These are phyloP conservation scores for Octopus bimaculoides DNA, from an alignment of 1,140 invertebrate genomes.

Conservation along the genomic window DNA sequence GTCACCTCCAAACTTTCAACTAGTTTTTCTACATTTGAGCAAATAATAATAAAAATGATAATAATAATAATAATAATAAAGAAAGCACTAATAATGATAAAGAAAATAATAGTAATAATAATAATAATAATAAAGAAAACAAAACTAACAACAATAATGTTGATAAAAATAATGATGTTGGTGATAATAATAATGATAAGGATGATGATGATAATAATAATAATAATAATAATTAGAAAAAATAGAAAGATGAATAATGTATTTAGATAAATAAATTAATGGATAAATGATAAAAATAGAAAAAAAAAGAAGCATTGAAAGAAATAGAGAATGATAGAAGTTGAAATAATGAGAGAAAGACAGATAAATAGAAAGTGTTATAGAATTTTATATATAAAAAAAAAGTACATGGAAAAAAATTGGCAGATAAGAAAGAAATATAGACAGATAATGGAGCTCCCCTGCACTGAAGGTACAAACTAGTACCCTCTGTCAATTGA, in stretches of 20 bases:
- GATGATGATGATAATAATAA: neutral
- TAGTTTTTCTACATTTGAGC: too few relatives aligned
- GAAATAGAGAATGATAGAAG: neutral
- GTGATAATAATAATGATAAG: neutral
- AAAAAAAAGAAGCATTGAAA: neutral
- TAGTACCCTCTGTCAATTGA: neutral
- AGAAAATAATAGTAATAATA: neutral
- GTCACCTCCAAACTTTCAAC: neutral
- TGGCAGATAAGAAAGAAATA: neutral
- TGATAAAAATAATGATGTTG: neutral
- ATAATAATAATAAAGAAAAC: neutral
- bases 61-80: neutral
- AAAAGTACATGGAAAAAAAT: neutral
- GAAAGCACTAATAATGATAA: neutral
- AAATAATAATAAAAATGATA: constrained; percentile 8
- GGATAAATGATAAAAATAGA: neutral
- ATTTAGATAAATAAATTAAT: neutral
- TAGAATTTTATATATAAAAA: neutral
- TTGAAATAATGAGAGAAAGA: neutral
- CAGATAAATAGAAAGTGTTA: neutral
- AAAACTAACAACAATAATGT: neutral
- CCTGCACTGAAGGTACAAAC: neutral
- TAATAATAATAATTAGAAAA: neutral
- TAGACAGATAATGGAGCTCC: neutral
- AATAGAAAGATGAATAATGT: neutral